Conservation (phyloP, 2,797 vertebrate genomes). For the Ctenopoma kingsleyae region DNA sequence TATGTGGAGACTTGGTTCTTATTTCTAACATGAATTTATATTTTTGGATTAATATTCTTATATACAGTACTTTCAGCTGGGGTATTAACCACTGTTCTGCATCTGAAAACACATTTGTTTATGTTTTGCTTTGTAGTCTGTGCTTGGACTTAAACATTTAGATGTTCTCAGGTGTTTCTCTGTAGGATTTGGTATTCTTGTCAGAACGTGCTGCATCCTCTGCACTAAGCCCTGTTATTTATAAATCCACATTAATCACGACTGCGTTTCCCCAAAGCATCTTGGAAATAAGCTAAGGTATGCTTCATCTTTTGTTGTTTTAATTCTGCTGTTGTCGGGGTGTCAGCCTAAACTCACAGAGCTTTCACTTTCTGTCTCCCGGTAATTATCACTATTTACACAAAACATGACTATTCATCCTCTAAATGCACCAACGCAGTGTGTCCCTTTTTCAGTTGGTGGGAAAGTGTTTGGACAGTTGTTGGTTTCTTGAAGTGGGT, state of each 20-base stretch:
- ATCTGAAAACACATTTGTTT: neutral
- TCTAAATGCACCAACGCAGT: constrained; percentile 3
- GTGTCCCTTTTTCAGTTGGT: constrained; percentile 4
- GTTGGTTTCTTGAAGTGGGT: neutral
- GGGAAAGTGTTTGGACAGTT: constrained; percentile 12
- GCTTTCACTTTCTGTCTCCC: constrained; percentile 10
- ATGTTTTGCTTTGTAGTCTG: neutral
- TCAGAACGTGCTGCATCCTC: constrained; percentile 41
- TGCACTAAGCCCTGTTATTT: constrained; percentile 46
- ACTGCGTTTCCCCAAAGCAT: constrained; percentile 9
- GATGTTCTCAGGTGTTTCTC: constrained; percentile 24
- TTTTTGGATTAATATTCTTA: too few relatives aligned
- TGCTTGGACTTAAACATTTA: neutral
- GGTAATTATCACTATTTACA: constrained; percentile 56
- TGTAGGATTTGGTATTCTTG: constrained; percentile 42
- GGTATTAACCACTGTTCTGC: too few relatives aligned
- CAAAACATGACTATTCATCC: constrained; percentile 31
- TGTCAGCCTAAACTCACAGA: constrained; percentile 16
- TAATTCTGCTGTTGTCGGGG: neutral
- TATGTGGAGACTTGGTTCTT: neutral
- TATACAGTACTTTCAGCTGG: too few relatives aligned
- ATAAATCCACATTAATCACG: constrained; percentile 44
- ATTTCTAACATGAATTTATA: neutral
- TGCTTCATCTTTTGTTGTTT: neutral
- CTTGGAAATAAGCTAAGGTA: neutral